Base-by-base conservation (phyloP, 1,140 invertebrate genomes). In the Ooceraea biroi region DNA sequence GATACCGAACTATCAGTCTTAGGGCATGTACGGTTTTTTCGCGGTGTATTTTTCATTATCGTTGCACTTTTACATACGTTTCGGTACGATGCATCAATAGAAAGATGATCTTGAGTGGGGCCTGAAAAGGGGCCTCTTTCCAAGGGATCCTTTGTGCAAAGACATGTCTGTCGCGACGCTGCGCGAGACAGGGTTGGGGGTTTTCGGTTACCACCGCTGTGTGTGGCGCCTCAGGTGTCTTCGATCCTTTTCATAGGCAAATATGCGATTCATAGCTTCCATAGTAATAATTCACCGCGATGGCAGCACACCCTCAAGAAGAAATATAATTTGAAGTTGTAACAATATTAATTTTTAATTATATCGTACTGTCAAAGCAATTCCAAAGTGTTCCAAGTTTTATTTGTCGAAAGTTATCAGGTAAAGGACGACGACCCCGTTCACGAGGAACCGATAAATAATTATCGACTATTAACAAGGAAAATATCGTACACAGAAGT, bases 191-290 rank as follows among this genome's bases (percentile, higher is more conserved):
- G 41, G 80, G 74, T 71, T 74, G 52, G 73, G 83, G 44, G 93
- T 93, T 91, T 94, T 91, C 84, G 88, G 89, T 94, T 94, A 93
- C 93, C 90, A 58, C 90, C 93, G 87, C 92, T 90, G 93, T 94
- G 93, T 94, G 93, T 94, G 93, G 93, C 92, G 90, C 91, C 91
- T 94, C 92, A 92, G 91, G 92, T 92, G 92, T 94, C 92, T 89
- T 87, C 84, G 89, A 89, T 91, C 84, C 85, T 74, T 93, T 91
- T 92, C 90, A 92, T 93, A 93, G 90, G 91, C 89, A 91, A 94
- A 92, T 91, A 86, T 66, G 76, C 84, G 82, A 89, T 91, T 91
- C 86, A 78, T 84, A 80, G 85, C 82, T 90, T 88, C 87, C 73
- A 86, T 83, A 65, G 73, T 78, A 77, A 52, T 71, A 73, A 30